Conservation (phyloP, 1,140 invertebrate genomes). For the Cherax quadricarinatus region DNA sequence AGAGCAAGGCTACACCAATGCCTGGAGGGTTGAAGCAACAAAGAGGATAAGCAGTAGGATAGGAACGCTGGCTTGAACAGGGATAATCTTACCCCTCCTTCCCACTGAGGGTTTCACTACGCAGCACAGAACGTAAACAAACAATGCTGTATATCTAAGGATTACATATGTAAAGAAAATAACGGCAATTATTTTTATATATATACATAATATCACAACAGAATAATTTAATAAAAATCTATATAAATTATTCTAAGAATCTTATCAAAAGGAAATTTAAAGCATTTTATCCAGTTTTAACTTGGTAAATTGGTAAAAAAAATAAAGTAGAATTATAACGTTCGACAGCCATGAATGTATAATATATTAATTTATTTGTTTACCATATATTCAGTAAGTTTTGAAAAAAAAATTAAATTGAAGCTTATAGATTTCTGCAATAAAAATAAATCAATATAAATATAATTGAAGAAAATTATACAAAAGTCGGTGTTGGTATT, state of each 20-base stretch:
- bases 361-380: too few species aligned
- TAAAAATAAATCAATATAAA: too few species aligned
- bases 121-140: slow-evolving; percentile 63
- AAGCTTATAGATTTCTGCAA: too few species aligned
- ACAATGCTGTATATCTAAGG: slow-evolving; percentile 55
- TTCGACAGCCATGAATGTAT: background rate
- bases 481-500: too few species aligned
- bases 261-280: background rate
- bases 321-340: background rate
- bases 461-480: too few species aligned
- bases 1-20: slow-evolving; percentile 26
- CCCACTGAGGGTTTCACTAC: slow-evolving; percentile 49
- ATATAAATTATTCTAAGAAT: background rate
- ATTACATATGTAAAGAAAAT: slow-evolving; percentile 36
- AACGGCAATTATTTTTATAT: slow-evolving; percentile 9
- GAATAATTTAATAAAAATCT: background rate
- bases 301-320: background rate
- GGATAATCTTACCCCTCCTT: slow-evolving; percentile 58
- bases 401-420: too few species aligned
- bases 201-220: slow-evolving; percentile 1
- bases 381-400: too few species aligned
- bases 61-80: slow-evolving; percentile 41
- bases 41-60: background rate
- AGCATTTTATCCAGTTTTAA: background rate
- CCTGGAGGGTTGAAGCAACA: slow-evolving; percentile 34